phyloP scores from a whole-genome alignment of 2,888 invertebrate species.

The Steinernema scapterisci region DNA sequence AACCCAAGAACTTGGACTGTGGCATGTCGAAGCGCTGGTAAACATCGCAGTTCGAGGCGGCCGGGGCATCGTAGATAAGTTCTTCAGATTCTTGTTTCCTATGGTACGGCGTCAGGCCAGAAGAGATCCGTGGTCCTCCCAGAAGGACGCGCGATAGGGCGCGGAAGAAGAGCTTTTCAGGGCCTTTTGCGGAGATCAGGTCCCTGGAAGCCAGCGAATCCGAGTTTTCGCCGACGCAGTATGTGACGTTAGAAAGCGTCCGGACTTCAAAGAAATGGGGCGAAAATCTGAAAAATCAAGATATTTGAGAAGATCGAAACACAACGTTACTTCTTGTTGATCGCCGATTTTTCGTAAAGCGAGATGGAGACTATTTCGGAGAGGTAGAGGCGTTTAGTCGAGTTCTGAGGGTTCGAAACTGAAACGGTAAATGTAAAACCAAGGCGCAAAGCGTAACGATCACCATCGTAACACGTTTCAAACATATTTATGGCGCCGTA shows the following conservation, averaged over 20 bases:
- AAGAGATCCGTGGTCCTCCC: conserved; percentile 35
- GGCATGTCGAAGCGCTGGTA: not conserved
- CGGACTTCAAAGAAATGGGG: conserved; percentile 68
- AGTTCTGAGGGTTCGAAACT: conserved; percentile 58
- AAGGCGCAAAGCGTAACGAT: not conserved
- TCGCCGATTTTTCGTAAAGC: conserved; percentile 61
- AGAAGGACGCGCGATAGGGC: conserved; percentile 12
- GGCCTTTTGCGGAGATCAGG: not conserved
- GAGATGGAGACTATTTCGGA: conserved; percentile 62
- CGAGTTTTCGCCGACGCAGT: conserved; percentile 66
- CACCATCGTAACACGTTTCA: conserved; percentile 61
- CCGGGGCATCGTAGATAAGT: conserved; percentile 47
- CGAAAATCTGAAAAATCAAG: conserved; percentile 47
- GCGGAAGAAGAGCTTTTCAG: conserved; percentile 2
- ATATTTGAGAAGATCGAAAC: not conserved
- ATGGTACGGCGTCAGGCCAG: conserved; percentile 35
- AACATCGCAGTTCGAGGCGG: conserved; percentile 54
- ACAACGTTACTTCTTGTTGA: conserved; percentile 46
- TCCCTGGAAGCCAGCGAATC: conserved; percentile 35
- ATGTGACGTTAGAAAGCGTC: conserved; percentile 56
- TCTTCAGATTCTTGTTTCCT: not conserved
- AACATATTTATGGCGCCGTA: conserved; percentile 61
- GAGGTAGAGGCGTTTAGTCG: conserved; percentile 57
- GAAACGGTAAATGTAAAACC: not conserved
- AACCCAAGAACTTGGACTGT: not conserved